Percentiles rank a stretch among this genome's conserved stretches.
Evolutionary conservation across 2,888 invertebrate species (phyloP).

Genomic region (Cancer borealis): DNA sequence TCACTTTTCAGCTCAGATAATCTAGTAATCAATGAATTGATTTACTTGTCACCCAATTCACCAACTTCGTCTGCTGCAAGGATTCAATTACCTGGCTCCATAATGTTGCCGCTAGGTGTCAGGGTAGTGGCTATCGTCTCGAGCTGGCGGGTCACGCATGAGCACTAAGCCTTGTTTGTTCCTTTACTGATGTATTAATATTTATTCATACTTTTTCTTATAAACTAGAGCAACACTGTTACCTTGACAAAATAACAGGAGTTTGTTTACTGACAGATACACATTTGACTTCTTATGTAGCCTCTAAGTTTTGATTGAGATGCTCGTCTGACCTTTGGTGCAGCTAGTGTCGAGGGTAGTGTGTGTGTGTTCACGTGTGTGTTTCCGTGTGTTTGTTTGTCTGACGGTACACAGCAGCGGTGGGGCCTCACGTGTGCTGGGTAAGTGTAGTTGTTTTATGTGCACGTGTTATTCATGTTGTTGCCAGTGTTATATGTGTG

Average conservation of each 20-base stretch:
- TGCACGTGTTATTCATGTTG: no score
- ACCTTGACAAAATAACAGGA: constrained; percentile 28
- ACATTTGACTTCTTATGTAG: not conserved
- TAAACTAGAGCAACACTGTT: not conserved
- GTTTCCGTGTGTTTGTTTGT: not conserved
- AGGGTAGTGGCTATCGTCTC: no score
- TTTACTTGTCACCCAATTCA: not conserved
- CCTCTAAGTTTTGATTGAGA: not conserved
- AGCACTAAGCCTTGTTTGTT: no score
- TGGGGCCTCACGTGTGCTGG: no score
- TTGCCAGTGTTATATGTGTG: no score
- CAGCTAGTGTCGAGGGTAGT: not conserved
- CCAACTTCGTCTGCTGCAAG: not conserved
- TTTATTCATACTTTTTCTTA: not conserved
- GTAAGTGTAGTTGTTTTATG: no score
- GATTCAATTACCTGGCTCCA: not conserved
- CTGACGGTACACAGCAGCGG: no score
- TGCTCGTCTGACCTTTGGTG: not conserved
- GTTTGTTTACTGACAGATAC: not conserved
- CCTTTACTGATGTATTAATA: no score
- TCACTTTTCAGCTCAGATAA: not conserved
- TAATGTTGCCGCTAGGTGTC: no score
- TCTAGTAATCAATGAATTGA: not conserved
- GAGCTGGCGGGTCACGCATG: no score
- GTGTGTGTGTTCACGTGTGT: not conserved